Percentiles rank a stretch among this genome's conserved stretches.
Conservation (phyloP, 2,888 invertebrate genomes). For the Tricholauxania praeusta region DNA sequence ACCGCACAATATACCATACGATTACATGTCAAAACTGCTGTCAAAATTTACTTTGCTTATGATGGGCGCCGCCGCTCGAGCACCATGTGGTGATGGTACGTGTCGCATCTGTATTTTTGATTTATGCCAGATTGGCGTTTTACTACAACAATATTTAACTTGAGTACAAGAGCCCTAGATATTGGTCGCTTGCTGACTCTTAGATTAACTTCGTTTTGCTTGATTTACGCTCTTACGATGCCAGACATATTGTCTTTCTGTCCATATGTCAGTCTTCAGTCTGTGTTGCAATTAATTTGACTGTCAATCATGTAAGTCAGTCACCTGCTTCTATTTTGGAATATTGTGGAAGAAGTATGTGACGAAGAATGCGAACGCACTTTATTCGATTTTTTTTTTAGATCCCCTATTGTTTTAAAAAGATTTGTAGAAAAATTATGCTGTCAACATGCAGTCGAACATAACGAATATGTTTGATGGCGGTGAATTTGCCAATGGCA, state of each 20-base stretch:
- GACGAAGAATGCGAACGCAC: no score
- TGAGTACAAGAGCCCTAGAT: neutral
- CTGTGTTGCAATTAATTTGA: constrained; percentile 30
- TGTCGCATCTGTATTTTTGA: no score
- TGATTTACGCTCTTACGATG: constrained; percentile 11
- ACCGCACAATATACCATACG: neutral
- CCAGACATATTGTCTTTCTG: constrained; percentile 11
- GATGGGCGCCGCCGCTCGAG: neutral
- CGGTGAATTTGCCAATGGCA: neutral
- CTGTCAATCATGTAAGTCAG: constrained; percentile 29
- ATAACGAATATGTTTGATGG: neutral
- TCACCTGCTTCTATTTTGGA: constrained; percentile 18
- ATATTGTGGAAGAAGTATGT: neutral
- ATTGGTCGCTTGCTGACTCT: neutral
- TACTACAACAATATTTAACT: no score
- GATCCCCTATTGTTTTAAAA: neutral
- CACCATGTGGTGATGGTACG: no score
- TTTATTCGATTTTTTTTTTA: neutral
- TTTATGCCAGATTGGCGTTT: no score
- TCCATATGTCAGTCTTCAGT: neutral
- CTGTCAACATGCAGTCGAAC: constrained; percentile 23
- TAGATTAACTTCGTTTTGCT: constrained; percentile 12
- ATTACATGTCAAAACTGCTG: constrained; percentile 17
- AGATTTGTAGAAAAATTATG: neutral
- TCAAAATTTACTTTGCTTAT: neutral